Evolutionary conservation across 2,888 invertebrate species (phyloP), one percentile per base, ranked within the genome.

Genomic region (Augiades crinisus): DNA sequence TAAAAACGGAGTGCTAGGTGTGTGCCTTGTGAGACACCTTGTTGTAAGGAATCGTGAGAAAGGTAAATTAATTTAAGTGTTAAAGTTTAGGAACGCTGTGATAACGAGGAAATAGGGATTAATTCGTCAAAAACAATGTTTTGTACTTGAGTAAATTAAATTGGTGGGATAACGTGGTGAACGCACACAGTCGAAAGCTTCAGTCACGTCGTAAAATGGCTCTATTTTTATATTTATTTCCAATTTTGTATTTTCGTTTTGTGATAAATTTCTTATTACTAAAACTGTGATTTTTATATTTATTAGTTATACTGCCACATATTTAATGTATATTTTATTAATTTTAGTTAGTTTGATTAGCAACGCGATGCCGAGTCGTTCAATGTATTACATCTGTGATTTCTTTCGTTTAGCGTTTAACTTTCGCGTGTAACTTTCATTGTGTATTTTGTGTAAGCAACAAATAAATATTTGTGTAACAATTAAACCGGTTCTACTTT

Each of bases 341-440:
- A 56, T 56, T 58, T 63, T 62, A 62, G 54, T 60, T 61, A 53
- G 49, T 55, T 61, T 58, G 50, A 59, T 49, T 58, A 61, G 61
- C 56, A 57, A 56, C 51, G 52, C 43, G 57, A 47, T 53, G 63
- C 63, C 61, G 61, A 61, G 62, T 65, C 64, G 70, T 68, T 66
- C 71, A 72, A 74, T 77, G 74, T 85, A 81, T 81, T 80, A 73
- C 75, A 77, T 81, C 87, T 88, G 87, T 88, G 87, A 88, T 87
- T 83, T 74, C 70, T 71, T 79, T 78, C 68, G 60, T 75, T 75
- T 81, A 80, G 78, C 72, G 71, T 79, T 67, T 67, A 75, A 69
- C 60, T 63, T 69, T 75, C 66, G 70, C 73, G 69, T 81, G 75
- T 78, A 76, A 77, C 74, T 78, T 75, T 77, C 70, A 67, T 72